These are phyloP conservation scores for Coregonus ussuriensis DNA, from an alignment of 2,797 vertebrate species.

Conservation along the genomic window DNA sequence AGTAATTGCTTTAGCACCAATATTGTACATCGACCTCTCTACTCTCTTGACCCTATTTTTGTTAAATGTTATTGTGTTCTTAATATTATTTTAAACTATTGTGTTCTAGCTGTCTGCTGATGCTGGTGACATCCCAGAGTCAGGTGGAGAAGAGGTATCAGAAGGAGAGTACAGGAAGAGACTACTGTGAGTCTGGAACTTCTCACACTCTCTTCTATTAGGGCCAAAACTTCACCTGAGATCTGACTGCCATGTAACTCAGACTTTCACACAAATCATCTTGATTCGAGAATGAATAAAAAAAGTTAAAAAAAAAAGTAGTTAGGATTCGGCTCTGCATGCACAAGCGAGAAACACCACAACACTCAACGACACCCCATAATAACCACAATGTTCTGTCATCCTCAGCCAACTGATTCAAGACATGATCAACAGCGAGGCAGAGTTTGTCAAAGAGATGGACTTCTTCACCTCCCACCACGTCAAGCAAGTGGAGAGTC, in stretches of 20 bases:
- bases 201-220: neutral
- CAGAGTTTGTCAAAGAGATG: constrained; percentile 85
- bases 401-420: constrained; percentile 84
- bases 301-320: too few species aligned
- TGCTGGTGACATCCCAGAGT: constrained; percentile 80
- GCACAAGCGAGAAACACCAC: neutral
- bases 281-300: too few species aligned
- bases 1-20: neutral
- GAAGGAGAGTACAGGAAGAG: constrained; percentile 93
- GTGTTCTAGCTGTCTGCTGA: constrained; percentile 85
- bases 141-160: constrained; percentile 82
- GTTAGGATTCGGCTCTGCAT: neutral
- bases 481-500: constrained; percentile 78
- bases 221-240: neutral
- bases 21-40: neutral
- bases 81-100: constrained; percentile 2
- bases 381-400: neutral
- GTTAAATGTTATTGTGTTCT: neutral
- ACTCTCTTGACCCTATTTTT: neutral
- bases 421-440: constrained; percentile 86
- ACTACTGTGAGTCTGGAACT: constrained; percentile 78
- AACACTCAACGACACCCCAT: neutral
- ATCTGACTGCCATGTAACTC: neutral
- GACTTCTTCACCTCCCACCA: constrained; percentile 89
- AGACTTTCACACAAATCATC: too few species aligned